These are phyloP conservation scores for Chaenogobius annularis DNA, from an alignment of 2,113 vertebrate genomes.

Conservation along the genomic window DNA sequence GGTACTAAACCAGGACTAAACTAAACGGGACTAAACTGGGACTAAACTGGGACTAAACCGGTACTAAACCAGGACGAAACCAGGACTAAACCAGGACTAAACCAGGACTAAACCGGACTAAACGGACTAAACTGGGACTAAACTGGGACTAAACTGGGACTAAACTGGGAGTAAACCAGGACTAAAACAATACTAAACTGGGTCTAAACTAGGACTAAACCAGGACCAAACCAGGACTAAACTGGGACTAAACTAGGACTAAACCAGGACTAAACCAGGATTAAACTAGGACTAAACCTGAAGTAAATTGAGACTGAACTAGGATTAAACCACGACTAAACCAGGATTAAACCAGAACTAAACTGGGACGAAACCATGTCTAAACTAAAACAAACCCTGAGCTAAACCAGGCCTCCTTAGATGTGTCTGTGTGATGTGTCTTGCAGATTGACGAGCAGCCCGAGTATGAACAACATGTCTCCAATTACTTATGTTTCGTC, in stretches of 20 bases:
- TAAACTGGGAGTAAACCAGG: no score
- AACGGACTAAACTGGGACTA: neutral
- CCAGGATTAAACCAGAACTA: neutral
- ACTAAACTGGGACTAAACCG: neutral
- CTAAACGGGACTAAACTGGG: neutral
- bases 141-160: no score
- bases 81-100: neutral
- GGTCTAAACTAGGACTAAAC: neutral
- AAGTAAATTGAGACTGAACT: no score
- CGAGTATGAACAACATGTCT: constrained; percentile 84
- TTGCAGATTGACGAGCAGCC: constrained; percentile 81
- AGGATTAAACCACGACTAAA: neutral
- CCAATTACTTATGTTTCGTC: constrained; percentile 96
- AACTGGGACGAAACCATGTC: no score
- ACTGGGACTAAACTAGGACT: neutral
- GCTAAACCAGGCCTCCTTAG: neutral
- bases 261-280: no score
- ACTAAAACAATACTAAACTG: neutral
- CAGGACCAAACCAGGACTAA: neutral
- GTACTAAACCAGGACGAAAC: neutral
- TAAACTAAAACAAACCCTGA: neutral
- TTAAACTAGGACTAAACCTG: no score
- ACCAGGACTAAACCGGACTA: neutral
- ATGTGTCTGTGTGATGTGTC: no score
- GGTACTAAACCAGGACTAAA: neutral